Conservation (phyloP, 2,797 vertebrate species). For the Gambelia wislizenii region DNA sequence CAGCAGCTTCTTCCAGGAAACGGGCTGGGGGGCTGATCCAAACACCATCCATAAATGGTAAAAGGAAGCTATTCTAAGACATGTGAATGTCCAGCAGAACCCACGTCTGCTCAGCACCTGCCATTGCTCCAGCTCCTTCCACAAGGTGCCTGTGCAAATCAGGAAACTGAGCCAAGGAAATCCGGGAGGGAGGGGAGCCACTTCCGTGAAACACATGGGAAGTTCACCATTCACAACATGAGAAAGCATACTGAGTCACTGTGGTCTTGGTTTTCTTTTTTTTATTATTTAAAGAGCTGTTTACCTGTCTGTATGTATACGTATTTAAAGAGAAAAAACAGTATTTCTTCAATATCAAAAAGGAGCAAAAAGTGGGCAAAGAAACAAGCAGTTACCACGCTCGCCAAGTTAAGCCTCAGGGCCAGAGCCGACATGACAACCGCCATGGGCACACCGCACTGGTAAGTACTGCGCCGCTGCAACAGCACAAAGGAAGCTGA, state of each 20-base stretch:
- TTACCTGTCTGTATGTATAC: too few relatives aligned
- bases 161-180: neutral
- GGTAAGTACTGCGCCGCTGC: fast-evolving
- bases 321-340: neutral
- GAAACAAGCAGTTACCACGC: neutral
- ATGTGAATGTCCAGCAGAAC: constrained; percentile 7
- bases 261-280: neutral
- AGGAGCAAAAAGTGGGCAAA: neutral
- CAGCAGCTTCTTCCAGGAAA: constrained; percentile 50
- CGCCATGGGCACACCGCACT: too few relatives aligned
- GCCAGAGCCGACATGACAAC: too few relatives aligned
- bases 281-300: neutral
- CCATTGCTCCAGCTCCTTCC: constrained; percentile 6
- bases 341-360: neutral
- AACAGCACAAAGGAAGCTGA: neutral
- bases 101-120: constrained; percentile 28
- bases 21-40: neutral
- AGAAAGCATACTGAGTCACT: neutral
- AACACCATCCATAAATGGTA: constrained; percentile 37
- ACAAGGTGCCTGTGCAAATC: neutral
- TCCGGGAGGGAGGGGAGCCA: too few relatives aligned
- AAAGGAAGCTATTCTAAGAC: neutral
- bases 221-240: neutral
- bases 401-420: too few relatives aligned
- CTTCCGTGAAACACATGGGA: neutral